Evolutionary conservation across 2,113 vertebrate genomes (phyloP), one percentile per base, ranked within the genome.

Genomic region (Procavia capensis): DNA sequence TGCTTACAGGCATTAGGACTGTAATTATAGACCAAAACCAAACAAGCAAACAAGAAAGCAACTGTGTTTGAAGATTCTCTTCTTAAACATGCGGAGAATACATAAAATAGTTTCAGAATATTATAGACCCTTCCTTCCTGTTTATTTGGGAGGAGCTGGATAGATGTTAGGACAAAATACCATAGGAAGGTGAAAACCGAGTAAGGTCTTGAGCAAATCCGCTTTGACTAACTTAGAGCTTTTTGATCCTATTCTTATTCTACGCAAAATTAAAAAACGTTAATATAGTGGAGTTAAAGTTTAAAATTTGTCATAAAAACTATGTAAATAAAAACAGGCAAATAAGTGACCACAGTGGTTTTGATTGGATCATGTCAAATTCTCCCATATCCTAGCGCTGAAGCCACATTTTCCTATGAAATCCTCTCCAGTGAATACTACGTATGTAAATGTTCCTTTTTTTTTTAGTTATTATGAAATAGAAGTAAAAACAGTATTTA

Each of bases 301-400:
- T 3, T 80, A 70, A 75, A 5, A 80, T 31, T 63, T 95, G 17
- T 3, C 1, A 63, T 16, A 34, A 22, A 43, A 41, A 6, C 22
- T 64, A 16, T 17, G 2, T 66, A 70, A 72, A 57, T n/a, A 76
- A 90, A 84, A 81, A 9, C 0, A 72, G 27, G 75, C 20, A n/a
- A 39, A 0, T 9, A 0, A 6, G 14, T 22, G 3, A 10, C 0
- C 6, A 10, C 22, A 19, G 3, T 1, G 1, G 34, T 72, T 3
- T 34, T 59, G 36, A 63, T 7, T 11, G 3, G 5, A 24, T 66
- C 41, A 34, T 29, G 8, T 68, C 20, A 75, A 4, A 19, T 13
- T 45, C 9, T 3, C 24, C 59, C 29, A 5, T 54, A 80, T 78
- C 72, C 3, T 91, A 20, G 47, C 34, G 74, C 43, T 41, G 61